Evolutionary conservation across 1,140 invertebrate species (phyloP).

Genomic region (Diachasma alloeum): DNA sequence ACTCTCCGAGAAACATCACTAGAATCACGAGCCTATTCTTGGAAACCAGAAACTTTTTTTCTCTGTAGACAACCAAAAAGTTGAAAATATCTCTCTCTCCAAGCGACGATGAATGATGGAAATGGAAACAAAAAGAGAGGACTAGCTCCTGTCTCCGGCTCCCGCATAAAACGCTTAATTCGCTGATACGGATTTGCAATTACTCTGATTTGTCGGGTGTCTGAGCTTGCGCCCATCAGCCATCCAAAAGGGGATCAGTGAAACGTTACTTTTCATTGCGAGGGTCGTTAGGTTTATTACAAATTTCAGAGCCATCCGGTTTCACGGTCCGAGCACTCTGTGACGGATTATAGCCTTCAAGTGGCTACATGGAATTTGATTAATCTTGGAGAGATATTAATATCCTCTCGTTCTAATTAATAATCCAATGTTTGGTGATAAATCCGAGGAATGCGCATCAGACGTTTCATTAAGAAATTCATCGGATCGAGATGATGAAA

Average conservation of each 20-base stretch:
- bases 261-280: conserved; percentile 65
- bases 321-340: conserved; percentile 38
- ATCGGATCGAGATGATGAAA: not conserved
- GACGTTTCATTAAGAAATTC: not conserved
- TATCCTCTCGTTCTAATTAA: conserved; percentile 32
- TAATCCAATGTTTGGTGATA: not conserved
- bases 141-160: not conserved
- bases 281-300: conserved; percentile 63
- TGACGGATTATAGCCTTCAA: conserved; percentile 42
- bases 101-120: not conserved
- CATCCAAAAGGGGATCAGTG: conserved; percentile 47
- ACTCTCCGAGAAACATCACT: too few species aligned
- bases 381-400: conserved; percentile 48
- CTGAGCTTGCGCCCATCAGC: conserved; percentile 33
- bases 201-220: conserved; percentile 58
- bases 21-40: too few species aligned
- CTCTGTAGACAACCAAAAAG: too few species aligned
- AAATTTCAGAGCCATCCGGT: conserved; percentile 55
- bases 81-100: too few species aligned
- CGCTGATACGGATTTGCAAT: conserved; percentile 44
- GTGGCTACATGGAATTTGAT: conserved; percentile 46
- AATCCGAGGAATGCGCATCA: conserved; percentile 11
- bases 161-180: conserved; percentile 36
- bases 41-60: too few species aligned
- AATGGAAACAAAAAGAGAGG: not conserved